Percentiles rank a stretch among this genome's conserved stretches.
Conservation (phyloP, 1,140 invertebrate species). For the Macrocentrus cingulum region DNA sequence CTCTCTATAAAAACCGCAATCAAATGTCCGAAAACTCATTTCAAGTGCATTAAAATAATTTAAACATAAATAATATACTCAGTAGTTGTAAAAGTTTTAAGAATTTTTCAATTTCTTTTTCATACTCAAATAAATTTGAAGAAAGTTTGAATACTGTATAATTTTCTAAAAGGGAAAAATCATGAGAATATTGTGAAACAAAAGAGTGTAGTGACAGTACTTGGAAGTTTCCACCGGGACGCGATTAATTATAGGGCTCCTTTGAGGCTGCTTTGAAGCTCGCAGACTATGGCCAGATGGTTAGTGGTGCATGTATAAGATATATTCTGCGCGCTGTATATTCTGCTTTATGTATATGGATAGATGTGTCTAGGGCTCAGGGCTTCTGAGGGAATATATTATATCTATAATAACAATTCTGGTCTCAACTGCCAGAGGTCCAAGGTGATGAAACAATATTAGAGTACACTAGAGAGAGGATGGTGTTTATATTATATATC, state of each 20-base stretch:
- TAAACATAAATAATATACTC: too few relatives aligned
- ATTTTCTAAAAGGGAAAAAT: too few relatives aligned
- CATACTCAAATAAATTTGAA: too few relatives aligned
- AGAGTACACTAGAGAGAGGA: neutral
- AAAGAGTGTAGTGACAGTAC: neutral
- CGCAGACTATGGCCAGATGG: constrained; percentile 21
- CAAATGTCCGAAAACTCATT: too few relatives aligned
- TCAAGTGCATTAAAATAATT: too few relatives aligned
- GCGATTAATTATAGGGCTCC: constrained; percentile 56
- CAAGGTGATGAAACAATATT: constrained; percentile 5
- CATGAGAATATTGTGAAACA: too few relatives aligned
- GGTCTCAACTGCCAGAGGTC: constrained; percentile 19
- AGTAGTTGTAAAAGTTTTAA: too few relatives aligned
- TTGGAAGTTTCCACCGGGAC: constrained; percentile 39
- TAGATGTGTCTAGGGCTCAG: constrained; percentile 49
- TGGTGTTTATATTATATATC: neutral
- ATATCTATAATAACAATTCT: constrained; percentile 56
- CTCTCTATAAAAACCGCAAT: too few relatives aligned
- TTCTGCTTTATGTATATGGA: neutral
- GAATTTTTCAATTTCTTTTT: too few relatives aligned
- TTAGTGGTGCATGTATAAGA: constrained; percentile 45
- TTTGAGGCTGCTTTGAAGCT: constrained; percentile 50
- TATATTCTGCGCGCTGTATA: constrained; percentile 36
- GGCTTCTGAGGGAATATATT: constrained; percentile 53
- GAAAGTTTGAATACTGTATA: too few relatives aligned